These are phyloP conservation scores for Acanthopagrus latus DNA, from an alignment of 2,797 vertebrate genomes.

Conservation along the genomic window DNA sequence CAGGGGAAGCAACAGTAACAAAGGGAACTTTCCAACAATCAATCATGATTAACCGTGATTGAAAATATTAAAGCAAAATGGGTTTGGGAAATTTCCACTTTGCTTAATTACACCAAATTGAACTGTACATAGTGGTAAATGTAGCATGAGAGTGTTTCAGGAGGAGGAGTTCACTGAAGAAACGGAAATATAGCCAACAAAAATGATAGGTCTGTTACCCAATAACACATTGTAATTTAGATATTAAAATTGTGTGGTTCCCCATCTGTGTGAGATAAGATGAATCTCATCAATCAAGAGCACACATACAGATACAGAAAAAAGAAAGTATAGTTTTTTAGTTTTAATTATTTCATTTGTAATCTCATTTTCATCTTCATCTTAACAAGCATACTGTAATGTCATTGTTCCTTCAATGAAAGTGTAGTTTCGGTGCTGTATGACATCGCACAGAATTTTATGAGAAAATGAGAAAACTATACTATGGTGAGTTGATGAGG, in stretches of 20 bases:
- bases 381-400: not conserved
- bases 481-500: constrained; percentile 7
- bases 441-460: constrained; percentile 11
- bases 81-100: constrained; percentile 4
- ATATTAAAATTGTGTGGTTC: constrained; percentile 17
- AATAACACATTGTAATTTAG: constrained; percentile 8
- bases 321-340: not conserved
- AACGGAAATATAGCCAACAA: too few relatives aligned
- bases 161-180: not conserved
- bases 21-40: not conserved
- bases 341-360: constrained; percentile 6
- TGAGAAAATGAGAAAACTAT: constrained; percentile 3
- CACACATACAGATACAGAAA: not conserved
- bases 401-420: not conserved
- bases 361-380: constrained; percentile 9
- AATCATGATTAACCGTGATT: not conserved
- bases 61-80: not conserved
- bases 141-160: not conserved
- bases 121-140: not conserved
- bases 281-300: not conserved
- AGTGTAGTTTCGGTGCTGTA: not conserved
- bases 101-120: not conserved
- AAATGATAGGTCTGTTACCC: too few relatives aligned
- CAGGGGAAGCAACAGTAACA: not conserved
- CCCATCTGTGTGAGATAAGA: not conserved